Conservation (phyloP, 2,797 vertebrate species). For the Cirrhinus mrigala region DNA sequence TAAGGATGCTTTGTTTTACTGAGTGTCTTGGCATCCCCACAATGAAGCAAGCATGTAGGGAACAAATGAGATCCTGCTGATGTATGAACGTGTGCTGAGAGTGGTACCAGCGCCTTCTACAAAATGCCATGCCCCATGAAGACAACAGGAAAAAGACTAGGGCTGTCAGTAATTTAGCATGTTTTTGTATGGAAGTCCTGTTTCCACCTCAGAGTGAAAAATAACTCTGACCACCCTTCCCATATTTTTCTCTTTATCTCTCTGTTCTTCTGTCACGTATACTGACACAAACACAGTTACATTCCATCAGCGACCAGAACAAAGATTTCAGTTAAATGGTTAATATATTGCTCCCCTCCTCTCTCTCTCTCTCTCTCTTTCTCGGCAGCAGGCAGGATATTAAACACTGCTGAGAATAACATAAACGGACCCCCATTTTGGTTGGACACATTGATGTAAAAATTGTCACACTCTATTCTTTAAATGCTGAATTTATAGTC, state of each 20-base stretch:
- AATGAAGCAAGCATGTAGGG: conserved; percentile 36
- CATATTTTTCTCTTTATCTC: background rate
- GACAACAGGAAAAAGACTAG: background rate
- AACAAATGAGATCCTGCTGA: conserved; percentile 37
- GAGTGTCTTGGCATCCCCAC: conserved; percentile 20
- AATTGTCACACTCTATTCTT: background rate
- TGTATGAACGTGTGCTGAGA: conserved; percentile 6
- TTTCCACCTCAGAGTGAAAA: background rate
- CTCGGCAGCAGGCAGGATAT: background rate
- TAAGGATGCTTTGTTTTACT: conserved; percentile 28
- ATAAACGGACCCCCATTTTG: background rate
- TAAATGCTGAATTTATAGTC: background rate
- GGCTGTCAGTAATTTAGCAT: background rate
- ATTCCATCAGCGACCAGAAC: background rate
- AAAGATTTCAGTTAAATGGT: background rate
- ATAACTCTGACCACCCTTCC: background rate
- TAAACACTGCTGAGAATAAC: conserved; percentile 3
- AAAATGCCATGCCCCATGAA: background rate
- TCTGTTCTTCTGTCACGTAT: background rate
- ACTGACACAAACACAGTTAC: background rate
- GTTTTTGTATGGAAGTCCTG: background rate
- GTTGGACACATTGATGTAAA: background rate
- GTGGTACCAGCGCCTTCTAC: background rate
- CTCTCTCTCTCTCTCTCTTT: too few species aligned
- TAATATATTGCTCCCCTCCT: background rate